Conservation (phyloP, 2,797 vertebrate species). For the Hydrophis major region DNA sequence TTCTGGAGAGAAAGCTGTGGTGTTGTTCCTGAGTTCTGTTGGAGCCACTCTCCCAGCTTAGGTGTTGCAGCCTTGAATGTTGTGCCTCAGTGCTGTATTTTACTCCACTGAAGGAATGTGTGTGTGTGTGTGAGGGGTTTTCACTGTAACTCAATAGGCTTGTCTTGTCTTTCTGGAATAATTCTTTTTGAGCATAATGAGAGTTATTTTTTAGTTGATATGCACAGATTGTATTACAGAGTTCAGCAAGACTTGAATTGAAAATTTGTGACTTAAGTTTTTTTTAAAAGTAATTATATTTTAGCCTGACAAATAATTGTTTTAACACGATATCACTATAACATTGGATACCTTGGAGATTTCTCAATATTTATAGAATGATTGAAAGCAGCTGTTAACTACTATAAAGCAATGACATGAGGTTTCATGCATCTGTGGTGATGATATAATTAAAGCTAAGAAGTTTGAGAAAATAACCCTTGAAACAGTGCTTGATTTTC, state of each 20-base stretch:
- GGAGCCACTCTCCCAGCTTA: not conserved
- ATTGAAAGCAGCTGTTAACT: not conserved
- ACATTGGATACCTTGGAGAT: not conserved
- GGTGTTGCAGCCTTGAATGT: not conserved
- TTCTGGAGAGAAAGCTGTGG: not conserved
- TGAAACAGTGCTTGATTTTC: not conserved
- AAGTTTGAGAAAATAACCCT: not conserved
- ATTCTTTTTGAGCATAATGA: not conserved
- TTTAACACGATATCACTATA: not conserved
- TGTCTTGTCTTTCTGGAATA: not conserved
- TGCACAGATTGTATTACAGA: not conserved
- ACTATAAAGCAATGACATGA: not conserved
- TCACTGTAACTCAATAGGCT: not conserved
- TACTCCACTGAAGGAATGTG: not conserved
- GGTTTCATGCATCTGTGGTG: not conserved
- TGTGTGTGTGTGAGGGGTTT: not conserved
- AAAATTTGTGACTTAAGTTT: not conserved
- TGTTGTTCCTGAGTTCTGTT: not conserved
- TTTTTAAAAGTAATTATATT: not conserved
- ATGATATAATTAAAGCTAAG: conserved; percentile 1
- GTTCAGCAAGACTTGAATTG: not conserved
- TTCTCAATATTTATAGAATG: not conserved
- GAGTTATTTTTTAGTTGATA: not conserved
- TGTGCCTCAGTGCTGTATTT: not conserved
- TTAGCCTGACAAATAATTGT: not conserved